phyloP scores from a whole-genome alignment of 2,113 vertebrate species.

The Carassius gibelio region DNA sequence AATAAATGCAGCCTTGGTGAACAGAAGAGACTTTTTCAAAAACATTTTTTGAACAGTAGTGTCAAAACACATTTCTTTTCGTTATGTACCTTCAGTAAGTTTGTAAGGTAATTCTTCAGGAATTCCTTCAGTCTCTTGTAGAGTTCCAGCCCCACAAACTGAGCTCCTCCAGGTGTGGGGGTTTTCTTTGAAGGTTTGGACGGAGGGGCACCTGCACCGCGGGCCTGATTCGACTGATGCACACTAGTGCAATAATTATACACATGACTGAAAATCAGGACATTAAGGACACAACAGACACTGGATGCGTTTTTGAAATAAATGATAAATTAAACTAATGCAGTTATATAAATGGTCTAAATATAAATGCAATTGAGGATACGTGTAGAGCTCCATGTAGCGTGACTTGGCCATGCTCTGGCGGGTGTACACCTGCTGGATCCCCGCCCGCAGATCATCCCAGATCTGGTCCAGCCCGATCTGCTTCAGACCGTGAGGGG shows the following conservation, averaged over 20 bases:
- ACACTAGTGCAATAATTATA: slow-evolving; percentile 95
- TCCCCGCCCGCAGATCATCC: slow-evolving; percentile 88
- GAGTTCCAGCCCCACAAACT: slow-evolving; percentile 89
- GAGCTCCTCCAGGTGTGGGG: slow-evolving; percentile 86
- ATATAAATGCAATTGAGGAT: slow-evolving; percentile 71
- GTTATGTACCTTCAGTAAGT: slow-evolving; percentile 82
- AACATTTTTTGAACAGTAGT: no score
- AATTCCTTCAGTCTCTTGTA: slow-evolving; percentile 92
- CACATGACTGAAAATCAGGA: slow-evolving; percentile 78
- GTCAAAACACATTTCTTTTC: neutral
- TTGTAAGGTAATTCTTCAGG: slow-evolving; percentile 91
- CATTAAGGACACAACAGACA: slow-evolving; percentile 72
- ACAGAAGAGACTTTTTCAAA: no score
- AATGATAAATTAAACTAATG: neutral
- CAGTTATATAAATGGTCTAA: no score
- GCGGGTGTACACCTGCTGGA: slow-evolving; percentile 90
- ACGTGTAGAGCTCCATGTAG: slow-evolving; percentile 96
- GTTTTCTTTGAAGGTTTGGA: slow-evolving; percentile 87
- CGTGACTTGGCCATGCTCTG: slow-evolving; percentile 92
- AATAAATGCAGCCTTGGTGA: no score
- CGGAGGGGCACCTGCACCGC: slow-evolving; percentile 82
- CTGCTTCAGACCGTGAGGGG: slow-evolving; percentile 90
- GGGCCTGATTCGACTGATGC: slow-evolving; percentile 88
- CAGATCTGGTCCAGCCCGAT: slow-evolving; percentile 93
- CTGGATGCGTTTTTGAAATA: neutral